phyloP scores from a whole-genome alignment of 1,140 invertebrate genomes.

The Prorops nasuta region DNA sequence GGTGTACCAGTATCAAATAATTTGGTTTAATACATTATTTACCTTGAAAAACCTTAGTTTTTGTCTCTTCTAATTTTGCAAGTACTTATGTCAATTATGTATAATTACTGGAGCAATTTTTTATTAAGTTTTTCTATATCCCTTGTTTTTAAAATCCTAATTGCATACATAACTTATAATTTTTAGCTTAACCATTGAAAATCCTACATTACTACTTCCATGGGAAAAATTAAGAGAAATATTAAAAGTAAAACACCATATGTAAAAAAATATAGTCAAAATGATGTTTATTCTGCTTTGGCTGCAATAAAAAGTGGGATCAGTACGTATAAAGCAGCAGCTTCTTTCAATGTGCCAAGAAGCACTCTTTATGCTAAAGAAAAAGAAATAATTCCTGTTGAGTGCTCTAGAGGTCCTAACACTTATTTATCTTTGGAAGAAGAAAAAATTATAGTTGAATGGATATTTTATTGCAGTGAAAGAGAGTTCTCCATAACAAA shows the following conservation, averaged over 20 bases:
- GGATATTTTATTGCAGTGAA: slow-evolving; percentile 34
- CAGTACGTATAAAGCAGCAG: slow-evolving; percentile 6
- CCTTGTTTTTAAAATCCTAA: no score
- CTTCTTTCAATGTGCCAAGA: slow-evolving; percentile 31
- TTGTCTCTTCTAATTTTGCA: no score
- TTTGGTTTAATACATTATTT: no score
- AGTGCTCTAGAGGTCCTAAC: slow-evolving; percentile 31
- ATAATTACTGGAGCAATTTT: no score
- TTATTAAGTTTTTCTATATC: no score
- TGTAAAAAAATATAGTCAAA: background rate
- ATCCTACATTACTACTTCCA: no score
- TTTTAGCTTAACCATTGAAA: no score
- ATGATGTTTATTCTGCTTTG: background rate
- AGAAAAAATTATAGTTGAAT: slow-evolving; percentile 36
- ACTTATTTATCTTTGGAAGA: slow-evolving; percentile 27
- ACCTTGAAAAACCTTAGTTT: no score
- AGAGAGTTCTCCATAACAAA: slow-evolving; percentile 38
- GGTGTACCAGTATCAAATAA: no score
- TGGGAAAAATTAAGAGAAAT: background rate
- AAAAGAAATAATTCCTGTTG: slow-evolving; percentile 22
- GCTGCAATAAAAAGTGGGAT: background rate
- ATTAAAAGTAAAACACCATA: background rate
- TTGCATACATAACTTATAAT: no score
- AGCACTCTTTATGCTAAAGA: slow-evolving; percentile 37
- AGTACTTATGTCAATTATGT: no score